Base-by-base conservation (phyloP, 2,113 vertebrate species). In the Lophius piscatorius region DNA sequence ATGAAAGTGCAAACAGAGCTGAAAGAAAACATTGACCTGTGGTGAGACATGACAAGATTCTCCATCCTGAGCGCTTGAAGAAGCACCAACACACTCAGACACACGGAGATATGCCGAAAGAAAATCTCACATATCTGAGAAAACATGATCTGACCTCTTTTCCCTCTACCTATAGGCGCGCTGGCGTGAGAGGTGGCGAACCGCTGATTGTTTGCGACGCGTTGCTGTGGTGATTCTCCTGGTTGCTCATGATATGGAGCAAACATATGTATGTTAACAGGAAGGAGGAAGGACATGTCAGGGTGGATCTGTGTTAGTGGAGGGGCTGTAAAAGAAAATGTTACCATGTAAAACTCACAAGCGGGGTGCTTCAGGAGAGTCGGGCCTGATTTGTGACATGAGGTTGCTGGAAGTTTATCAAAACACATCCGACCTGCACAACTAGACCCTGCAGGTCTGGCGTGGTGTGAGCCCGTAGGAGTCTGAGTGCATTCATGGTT, bases 11-110 rank as follows among this genome's bases (percentile, higher is more conserved):
- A 70, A 74, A 42, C 31, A 26, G 58, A 75, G 72, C 75, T 77
- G 67, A 76, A 81, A 78, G 75, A 62, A 80, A 84, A 88, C 73
- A 77, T 86, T 41, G 74, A 80, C 77, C 80, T 39, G 31, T 22
- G 55, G 83, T 86, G 86, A 76, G 80, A 88, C 70, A 86, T 83
- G 75, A 78, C 81, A 79, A 70, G 52, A 78, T 70, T 62, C 64
- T 67, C 58, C 72, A 65, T 48, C 72, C 57, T 21, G 33, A 67
- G 63, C 64, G 64, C 60, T 66, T 51, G 26, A 47, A 61, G 34
- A 34, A 16, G 34, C 20, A 51, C 44, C 38, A 17, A 41, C 13
- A 22, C 36, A 36, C 22, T 17, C 11, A 14, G 6, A 52, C 31
- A 52, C 28, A 33, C 57, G 34, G 16, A n/a, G n/a, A n/a, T n/a